A percentile compares a stretch with the other conserved stretches of the same genome.
Conservation (phyloP, 2,888 invertebrate genomes). For the Chrysopilus asiliformis region DNA sequence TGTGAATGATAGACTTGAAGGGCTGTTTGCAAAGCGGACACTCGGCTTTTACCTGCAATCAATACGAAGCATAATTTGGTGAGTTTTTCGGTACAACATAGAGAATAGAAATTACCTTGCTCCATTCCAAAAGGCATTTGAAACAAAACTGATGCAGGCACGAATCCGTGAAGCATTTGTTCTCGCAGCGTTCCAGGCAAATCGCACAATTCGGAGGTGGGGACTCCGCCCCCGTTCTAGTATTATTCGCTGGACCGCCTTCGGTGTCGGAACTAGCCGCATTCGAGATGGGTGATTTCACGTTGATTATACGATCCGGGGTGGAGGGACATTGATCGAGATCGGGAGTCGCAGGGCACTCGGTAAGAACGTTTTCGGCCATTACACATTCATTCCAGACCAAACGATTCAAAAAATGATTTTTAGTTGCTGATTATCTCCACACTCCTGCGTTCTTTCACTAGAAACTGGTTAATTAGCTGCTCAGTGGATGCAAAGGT, state of each 20-base stretch:
- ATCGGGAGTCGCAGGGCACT: constrained; percentile 18
- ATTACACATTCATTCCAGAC: constrained; percentile 5
- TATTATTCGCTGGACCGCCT: constrained; percentile 38
- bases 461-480: too few relatives aligned
- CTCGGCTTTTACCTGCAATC: constrained; percentile 74
- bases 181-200: constrained; percentile 72
- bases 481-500: too few relatives aligned
- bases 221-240: constrained; percentile 42
- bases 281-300: constrained; percentile 17
- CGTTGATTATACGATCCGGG: constrained; percentile 14
- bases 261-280: constrained; percentile 37
- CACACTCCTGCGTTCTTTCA: too few relatives aligned
- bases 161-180: constrained; percentile 83
- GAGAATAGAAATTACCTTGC: constrained; percentile 61
- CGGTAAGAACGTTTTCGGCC: constrained; percentile 10
- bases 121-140: constrained; percentile 85
- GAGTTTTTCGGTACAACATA: too few relatives aligned
- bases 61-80: too few relatives aligned
- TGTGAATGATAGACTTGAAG: constrained; percentile 85
- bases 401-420: too few relatives aligned
- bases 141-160: constrained; percentile 93
- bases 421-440: too few relatives aligned
- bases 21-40: constrained; percentile 90
- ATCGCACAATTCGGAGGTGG: constrained; percentile 87
- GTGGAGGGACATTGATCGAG: constrained; percentile 17